These are phyloP conservation scores for Sebastes dallii DNA, from an alignment of 2,797 vertebrate species.

Conservation along the genomic window DNA sequence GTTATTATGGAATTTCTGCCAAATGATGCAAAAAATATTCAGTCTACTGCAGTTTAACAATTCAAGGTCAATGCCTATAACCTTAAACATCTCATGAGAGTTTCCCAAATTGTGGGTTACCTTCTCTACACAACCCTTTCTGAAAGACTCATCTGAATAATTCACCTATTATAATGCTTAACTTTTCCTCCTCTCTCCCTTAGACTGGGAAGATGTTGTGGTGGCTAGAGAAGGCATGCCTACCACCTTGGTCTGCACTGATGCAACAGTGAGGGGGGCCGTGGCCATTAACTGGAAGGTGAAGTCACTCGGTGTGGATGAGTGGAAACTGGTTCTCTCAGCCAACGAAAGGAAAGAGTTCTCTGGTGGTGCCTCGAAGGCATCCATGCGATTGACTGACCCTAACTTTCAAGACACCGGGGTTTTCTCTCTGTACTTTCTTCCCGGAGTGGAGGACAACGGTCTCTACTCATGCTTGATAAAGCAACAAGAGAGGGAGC, in stretches of 20 bases:
- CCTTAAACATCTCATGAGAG: too few relatives aligned
- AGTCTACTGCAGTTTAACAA: too few relatives aligned
- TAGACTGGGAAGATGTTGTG: slow-evolving; percentile 73
- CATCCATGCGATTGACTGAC: slow-evolving; percentile 59
- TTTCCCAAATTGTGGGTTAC: too few relatives aligned
- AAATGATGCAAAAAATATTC: too few relatives aligned
- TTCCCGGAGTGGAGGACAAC: slow-evolving; percentile 48
- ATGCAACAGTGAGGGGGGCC: slow-evolving; percentile 16
- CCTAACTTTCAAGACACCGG: slow-evolving; percentile 62
- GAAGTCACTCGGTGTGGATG: slow-evolving; percentile 18
- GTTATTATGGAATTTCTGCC: too few relatives aligned
- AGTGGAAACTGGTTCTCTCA: slow-evolving; percentile 72
- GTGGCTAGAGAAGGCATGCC: slow-evolving; percentile 52
- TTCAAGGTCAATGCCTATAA: too few relatives aligned
- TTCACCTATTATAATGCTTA: neutral
- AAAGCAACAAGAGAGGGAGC: slow-evolving; percentile 35
- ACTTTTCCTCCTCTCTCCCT: neutral
- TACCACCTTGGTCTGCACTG: slow-evolving; percentile 69
- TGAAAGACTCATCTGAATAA: neutral
- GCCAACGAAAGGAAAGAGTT: slow-evolving; percentile 50
- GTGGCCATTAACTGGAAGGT: slow-evolving; percentile 72
- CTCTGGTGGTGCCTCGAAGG: slow-evolving; percentile 34
- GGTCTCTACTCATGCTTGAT: slow-evolving; percentile 77
- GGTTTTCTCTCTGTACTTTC: slow-evolving; percentile 72
- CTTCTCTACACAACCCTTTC: too few relatives aligned